Conservation (phyloP, 2,888 invertebrate genomes). For the Tenthredo scrophulariae region DNA sequence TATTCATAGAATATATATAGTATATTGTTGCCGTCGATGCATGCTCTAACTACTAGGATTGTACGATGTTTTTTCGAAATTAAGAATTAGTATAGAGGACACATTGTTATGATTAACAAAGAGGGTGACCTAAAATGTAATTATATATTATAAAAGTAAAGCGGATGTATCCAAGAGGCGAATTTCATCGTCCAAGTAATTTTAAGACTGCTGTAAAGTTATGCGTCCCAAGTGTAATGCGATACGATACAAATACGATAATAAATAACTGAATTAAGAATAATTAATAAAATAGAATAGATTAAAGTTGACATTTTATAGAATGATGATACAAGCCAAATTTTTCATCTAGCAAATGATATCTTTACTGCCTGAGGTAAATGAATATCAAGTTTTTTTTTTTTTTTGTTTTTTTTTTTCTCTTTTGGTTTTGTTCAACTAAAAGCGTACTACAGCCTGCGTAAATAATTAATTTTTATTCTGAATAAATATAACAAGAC, state of each 20-base stretch:
- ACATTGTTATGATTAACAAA: slow-evolving; percentile 6
- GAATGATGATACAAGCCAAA: neutral
- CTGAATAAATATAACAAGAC: neutral
- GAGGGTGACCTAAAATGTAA: neutral
- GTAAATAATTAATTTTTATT: neutral
- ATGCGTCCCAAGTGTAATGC: slow-evolving; percentile 38
- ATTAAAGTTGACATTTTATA: neutral
- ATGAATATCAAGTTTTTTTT: neutral
- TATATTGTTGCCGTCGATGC: slow-evolving; percentile 1
- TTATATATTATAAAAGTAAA: slow-evolving; percentile 7
- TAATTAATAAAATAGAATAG: neutral
- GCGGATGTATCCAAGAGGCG: slow-evolving; percentile 19
- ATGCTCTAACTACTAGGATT: slow-evolving; percentile 23
- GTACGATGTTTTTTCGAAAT: neutral
- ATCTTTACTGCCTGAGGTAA: neutral
- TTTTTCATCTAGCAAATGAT: slow-evolving; percentile 6
- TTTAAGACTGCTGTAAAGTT: slow-evolving; percentile 45
- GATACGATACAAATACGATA: slow-evolving; percentile 32
- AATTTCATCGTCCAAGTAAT: slow-evolving; percentile 38
- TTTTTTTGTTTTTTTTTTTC: neutral
- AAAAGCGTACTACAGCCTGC: neutral
- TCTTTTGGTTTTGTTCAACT: neutral
- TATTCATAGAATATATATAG: neutral
- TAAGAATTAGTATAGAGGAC: neutral
- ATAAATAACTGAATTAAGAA: slow-evolving; percentile 23